These are phyloP conservation scores for Xiphorhynchus erythropygius DNA, from an alignment of 2,797 vertebrate species.

Conservation along the genomic window DNA sequence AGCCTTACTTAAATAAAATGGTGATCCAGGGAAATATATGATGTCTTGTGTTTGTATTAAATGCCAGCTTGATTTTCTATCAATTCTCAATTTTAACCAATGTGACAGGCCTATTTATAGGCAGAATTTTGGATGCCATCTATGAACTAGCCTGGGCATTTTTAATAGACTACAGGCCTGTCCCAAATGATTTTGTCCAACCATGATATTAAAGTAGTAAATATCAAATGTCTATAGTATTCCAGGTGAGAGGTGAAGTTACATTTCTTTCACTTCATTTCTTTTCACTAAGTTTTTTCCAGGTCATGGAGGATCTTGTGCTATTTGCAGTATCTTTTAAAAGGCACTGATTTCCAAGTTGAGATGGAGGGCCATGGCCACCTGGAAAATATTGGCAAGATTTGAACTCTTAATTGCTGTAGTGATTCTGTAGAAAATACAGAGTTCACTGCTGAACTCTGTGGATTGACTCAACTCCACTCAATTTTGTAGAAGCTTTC, in stretches of 20 bases:
- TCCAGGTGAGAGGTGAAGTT: background rate
- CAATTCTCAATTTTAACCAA: background rate
- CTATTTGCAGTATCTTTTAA: background rate
- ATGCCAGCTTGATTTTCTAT: background rate
- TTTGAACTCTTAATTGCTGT: constrained; percentile 6
- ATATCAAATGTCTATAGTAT: background rate
- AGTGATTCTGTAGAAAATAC: background rate
- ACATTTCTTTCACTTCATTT: background rate
- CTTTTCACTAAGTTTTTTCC: background rate
- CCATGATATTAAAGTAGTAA: background rate
- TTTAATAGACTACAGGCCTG: background rate
- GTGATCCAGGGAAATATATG: background rate
- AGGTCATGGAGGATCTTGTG: background rate
- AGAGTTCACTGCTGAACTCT: background rate
- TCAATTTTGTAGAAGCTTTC: background rate
- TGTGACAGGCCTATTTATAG: background rate
- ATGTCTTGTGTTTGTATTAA: background rate
- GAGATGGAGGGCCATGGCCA: background rate
- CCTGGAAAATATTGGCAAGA: constrained; percentile 28
- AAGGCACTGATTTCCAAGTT: background rate
- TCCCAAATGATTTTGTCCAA: background rate
- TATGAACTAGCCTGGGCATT: background rate
- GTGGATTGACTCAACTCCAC: background rate
- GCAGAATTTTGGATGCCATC: background rate
- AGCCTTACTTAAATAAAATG: background rate